Evolutionary conservation across 2,797 vertebrate genomes (phyloP).

Genomic region (Dromococcyx pavoninus): DNA sequence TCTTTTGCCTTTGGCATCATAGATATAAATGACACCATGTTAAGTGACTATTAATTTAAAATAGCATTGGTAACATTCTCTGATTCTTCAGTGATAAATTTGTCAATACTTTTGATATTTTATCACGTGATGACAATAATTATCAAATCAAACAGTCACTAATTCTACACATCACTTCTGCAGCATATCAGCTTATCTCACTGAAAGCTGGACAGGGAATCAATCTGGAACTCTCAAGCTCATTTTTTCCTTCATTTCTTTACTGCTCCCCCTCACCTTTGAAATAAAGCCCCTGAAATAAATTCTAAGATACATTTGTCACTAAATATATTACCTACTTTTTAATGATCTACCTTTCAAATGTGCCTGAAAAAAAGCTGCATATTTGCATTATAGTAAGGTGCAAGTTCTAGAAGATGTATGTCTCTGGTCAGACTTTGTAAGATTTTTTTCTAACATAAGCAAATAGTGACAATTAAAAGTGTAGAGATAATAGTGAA

Average conservation of each 20-base stretch:
- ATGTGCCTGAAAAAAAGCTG: background rate
- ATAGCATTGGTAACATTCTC: background rate
- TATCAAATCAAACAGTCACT: background rate
- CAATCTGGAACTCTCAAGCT: background rate
- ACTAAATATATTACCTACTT: background rate
- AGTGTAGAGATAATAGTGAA: background rate
- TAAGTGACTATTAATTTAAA: background rate
- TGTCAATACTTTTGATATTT: background rate
- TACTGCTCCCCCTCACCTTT: background rate
- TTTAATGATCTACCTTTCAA: background rate
- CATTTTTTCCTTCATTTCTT: background rate
- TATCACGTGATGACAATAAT: background rate
- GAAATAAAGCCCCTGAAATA: background rate
- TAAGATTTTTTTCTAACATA: background rate
- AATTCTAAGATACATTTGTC: background rate
- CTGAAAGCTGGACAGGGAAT: background rate
- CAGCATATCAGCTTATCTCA: background rate
- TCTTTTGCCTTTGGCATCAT: background rate
- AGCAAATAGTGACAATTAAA: background rate
- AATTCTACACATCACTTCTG: background rate
- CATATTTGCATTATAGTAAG: background rate
- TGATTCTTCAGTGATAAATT: background rate
- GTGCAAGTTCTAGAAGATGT: background rate
- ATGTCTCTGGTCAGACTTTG: background rate
- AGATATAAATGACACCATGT: background rate